Base-by-base conservation (phyloP, 2,113 vertebrate species). In the Otis tarda region DNA sequence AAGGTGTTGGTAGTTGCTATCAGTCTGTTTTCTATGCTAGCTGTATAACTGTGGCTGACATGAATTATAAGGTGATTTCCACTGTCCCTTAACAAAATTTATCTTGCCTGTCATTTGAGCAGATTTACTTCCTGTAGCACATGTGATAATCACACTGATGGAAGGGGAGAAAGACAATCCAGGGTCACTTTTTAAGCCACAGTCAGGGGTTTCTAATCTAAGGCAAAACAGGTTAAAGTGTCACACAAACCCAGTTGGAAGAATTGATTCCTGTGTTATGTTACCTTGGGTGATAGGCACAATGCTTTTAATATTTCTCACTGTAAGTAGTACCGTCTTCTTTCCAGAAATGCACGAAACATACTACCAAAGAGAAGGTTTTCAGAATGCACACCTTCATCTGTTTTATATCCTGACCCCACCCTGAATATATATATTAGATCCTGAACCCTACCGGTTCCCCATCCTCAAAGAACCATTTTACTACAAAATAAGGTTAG, bases 61-160 rank as follows among this genome's bases (percentile, higher is more conserved):
- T 61, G 57, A 63, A 35, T 33, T 49, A 12, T 35, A 30, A 27
- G 15, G 6, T 21, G 25, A 24, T 68, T 73, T 76, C 50, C 43
- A 61, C 21, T 22, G 2, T 25, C 14, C 43, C 7, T 74, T 24
- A 31, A 24, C 4, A 30, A 73, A 45, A 45, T 68, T 61, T 35
- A 7, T 64, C 45, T 37, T 20, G 17, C 33, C 23, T 28, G 3
- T 35, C 12, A 39, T 23, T 47, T 50, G 21, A n/a, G 16, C 22
- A 45, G 43, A 7, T 47, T 16, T 20, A 30, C 11, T 41, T 47
- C 21, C 21, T 63, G 9, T 9, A 31, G 61, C 31, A 28, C 17
- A 2, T 0, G 1, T 12, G 37, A 39, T 31, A 49, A 23, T 78
- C 59, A 27, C 37, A 15, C 8, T 12, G 33, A 17, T 28, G 22